Evolutionary conservation across 2,888 invertebrate genomes (phyloP), one percentile per base, ranked within the genome.

Genomic region (Nephrotoma appendiculata): DNA sequence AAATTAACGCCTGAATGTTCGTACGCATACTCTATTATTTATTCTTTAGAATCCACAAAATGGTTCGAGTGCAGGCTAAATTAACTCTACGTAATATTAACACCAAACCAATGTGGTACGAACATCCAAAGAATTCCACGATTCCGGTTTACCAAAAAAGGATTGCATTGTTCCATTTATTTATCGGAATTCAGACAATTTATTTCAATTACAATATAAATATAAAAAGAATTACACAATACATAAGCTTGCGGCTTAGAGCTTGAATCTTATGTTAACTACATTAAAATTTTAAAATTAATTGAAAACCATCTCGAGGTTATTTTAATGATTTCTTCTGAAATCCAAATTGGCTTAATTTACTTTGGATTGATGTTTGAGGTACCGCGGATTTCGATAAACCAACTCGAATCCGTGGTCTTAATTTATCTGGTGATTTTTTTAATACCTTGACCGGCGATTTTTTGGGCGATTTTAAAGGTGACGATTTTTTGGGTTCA

Each of bases 321-420:
- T 31, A 71, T 71, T 71, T 31, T 71, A 71, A 71, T 9, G 71
- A 71, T 84, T 84, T 84, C 84, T 85, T 85, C 12, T 85, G 85
- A 44, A 85, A 85, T 19, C 85, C 85, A 85, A 85, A 85, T 42
- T 85, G 85, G 11, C 85, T 85, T 85, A 85, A 85, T 85, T 85
- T 85, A 44, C 43, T 85, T 85, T 85, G 85, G 19, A 85, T 19
- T 2, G 85, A 84, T 84, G 84, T 6, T 85, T 19, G 19, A 5
- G 43, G 5, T 44, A 44, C 11, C 4, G 85, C 44, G 2, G 6
- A 44, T 45, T 85, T 85, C 6, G 85, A 85, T 19, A 85, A 31
- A 9, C 85, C 85, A 7, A 44, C 11, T 12, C 85, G 15, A 11
- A 42, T 85, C 2, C 44, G 31, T 45, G 42, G 19, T 19, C 19